These are phyloP conservation scores for Pseudorhiza aurosa DNA, from an alignment of 30 jellyfish, hydroid and myxozoan species.

Conservation along the genomic window DNA sequence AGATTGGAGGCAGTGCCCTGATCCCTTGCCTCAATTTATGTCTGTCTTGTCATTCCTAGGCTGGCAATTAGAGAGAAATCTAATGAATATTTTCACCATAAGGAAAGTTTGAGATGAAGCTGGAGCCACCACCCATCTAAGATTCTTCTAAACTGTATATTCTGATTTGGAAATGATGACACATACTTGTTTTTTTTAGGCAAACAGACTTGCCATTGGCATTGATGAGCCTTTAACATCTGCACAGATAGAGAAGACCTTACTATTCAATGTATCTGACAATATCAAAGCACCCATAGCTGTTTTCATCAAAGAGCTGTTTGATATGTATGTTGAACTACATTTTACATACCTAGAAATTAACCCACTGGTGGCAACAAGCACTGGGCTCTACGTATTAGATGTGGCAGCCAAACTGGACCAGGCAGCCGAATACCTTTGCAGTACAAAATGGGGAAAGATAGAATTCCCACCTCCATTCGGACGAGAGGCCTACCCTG, in stretches of 20 bases:
- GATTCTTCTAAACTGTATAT: too few relatives aligned
- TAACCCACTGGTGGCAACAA: constrained; percentile 83
- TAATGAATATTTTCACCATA: too few relatives aligned
- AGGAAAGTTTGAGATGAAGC: too few relatives aligned
- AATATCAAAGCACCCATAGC: constrained; percentile 44
- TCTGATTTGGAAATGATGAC: too few relatives aligned
- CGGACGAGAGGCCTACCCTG: constrained; percentile 94
- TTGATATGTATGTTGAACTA: constrained; percentile 50
- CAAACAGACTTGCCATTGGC: constrained; percentile 54
- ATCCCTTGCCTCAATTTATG: too few relatives aligned
- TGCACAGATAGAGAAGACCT: constrained; percentile 45
- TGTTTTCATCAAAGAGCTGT: constrained; percentile 55
- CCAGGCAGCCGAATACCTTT: constrained; percentile 88
- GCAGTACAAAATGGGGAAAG: constrained; percentile 90
- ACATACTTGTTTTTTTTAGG: constrained; percentile 46
- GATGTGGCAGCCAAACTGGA: constrained; percentile 96
- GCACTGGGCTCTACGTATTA: constrained; percentile 74
- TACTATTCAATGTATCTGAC: constrained; percentile 53
- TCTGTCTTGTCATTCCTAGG: too few relatives aligned
- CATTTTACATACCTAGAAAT: constrained; percentile 90
- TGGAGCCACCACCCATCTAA: too few relatives aligned
- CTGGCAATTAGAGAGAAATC: too few relatives aligned
- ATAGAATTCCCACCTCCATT: constrained; percentile 87
- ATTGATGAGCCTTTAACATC: constrained; percentile 43
- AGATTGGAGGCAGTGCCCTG: too few relatives aligned